These are phyloP conservation scores for Puffinus mauretanicus DNA, from an alignment of 2,113 vertebrate species.

Conservation along the genomic window DNA sequence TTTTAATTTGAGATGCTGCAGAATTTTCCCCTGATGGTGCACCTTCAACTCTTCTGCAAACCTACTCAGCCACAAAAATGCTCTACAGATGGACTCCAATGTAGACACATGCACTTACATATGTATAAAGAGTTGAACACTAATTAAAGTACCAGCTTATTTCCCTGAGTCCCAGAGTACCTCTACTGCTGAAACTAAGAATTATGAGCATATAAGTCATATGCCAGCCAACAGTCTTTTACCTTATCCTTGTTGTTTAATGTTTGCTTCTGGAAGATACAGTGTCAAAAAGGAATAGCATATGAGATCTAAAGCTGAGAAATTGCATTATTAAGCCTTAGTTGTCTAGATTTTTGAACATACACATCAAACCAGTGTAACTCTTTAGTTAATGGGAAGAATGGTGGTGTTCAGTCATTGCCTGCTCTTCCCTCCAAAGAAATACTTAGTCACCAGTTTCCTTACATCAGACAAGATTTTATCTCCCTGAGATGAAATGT, in stretches of 20 bases:
- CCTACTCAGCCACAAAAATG: background rate
- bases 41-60: background rate
- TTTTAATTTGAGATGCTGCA: background rate
- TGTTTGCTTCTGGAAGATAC: background rate
- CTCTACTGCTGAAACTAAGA: background rate
- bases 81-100: background rate
- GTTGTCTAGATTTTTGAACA: background rate
- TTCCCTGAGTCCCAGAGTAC: background rate
- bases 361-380: background rate
- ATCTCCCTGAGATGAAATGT: background rate
- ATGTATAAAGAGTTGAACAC: background rate
- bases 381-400: background rate
- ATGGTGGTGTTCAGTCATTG: background rate
- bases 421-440: background rate
- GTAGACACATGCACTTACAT: background rate
- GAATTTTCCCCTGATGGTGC: background rate
- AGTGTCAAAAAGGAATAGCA: background rate
- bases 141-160: conserved; percentile 16
- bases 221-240: background rate
- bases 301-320: background rate
- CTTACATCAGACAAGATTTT: background rate
- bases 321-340: background rate
- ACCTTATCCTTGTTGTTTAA: background rate
- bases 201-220: background rate
- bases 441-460: background rate